These are phyloP conservation scores for Ianthella basta DNA, from an alignment of 37 sponge, comb jelly and placozoan genomes.

Conservation along the genomic window DNA sequence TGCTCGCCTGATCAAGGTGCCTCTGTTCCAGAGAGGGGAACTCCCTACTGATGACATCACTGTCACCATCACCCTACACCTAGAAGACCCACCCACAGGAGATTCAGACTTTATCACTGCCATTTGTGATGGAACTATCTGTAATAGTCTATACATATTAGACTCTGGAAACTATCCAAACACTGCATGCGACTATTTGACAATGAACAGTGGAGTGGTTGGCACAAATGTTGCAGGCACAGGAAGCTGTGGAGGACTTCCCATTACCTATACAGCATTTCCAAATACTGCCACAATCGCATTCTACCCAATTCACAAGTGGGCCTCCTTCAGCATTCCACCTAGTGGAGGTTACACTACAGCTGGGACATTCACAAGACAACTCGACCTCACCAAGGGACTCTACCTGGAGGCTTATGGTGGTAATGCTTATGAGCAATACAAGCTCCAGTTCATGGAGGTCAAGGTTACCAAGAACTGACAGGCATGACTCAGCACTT, in stretches of 20 bases:
- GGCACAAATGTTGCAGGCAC: not conserved
- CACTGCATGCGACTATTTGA: not conserved
- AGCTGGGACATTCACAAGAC: not conserved
- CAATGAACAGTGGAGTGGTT: not conserved
- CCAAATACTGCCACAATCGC: not conserved
- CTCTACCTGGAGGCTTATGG: constrained; percentile 30
- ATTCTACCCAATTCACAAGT: constrained; percentile 5
- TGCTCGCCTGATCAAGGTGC: not conserved
- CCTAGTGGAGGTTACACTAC: constrained; percentile 23
- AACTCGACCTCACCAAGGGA: constrained; percentile 25
- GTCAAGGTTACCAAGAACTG: constrained; percentile 14
- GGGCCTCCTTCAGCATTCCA: constrained; percentile 12
- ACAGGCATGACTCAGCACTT: not conserved
- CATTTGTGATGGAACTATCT: constrained; percentile 25
- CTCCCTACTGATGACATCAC: constrained; percentile 6
- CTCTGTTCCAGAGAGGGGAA: constrained; percentile 6
- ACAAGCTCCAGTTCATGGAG: not conserved
- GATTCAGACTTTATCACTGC: not conserved
- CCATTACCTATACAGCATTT: not conserved
- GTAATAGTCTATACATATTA: not conserved
- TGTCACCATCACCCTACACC: not conserved
- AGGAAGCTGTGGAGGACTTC: not conserved
- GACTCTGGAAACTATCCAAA: not conserved
- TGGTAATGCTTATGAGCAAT: not conserved
- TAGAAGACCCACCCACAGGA: constrained; percentile 9